A percentile compares a stretch with the other conserved stretches of the same genome.
phyloP scores from a whole-genome alignment of 2,888 invertebrate species.

The Argyresthia goedartella region DNA sequence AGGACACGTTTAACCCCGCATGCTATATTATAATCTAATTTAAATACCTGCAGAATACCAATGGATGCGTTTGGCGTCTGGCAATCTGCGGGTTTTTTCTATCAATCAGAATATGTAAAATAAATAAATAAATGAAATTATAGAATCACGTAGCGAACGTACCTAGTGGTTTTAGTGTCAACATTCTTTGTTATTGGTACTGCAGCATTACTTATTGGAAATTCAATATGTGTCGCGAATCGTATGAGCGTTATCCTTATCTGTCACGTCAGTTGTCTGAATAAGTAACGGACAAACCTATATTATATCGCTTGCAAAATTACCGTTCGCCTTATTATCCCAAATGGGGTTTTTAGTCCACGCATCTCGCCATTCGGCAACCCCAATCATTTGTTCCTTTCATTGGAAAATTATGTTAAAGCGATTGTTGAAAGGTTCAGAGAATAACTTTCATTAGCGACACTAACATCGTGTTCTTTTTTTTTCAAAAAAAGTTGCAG shows the following conservation, averaged over 20 bases:
- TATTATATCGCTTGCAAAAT: slow-evolving; percentile 36
- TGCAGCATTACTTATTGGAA: slow-evolving; percentile 24
- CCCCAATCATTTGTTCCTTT: not conserved
- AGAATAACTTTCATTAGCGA: not conserved
- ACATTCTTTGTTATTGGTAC: too few relatives aligned
- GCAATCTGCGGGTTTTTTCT: too few relatives aligned
- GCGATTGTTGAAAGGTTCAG: not conserved
- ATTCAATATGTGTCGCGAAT: slow-evolving; percentile 43
- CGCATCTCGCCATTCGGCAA: slow-evolving; percentile 16
- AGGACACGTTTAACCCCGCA: too few relatives aligned
- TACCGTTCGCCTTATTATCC: slow-evolving; percentile 54
- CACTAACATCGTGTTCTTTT: not conserved
- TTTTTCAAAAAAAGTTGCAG: not conserved
- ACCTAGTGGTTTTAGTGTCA: too few relatives aligned
- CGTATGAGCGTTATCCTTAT: slow-evolving; percentile 51
- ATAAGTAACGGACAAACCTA: slow-evolving; percentile 49
- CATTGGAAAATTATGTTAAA: not conserved
- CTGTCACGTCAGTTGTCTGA: slow-evolving; percentile 44
- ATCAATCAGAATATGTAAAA: too few relatives aligned
- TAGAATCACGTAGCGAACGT: too few relatives aligned
- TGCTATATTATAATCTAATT: too few relatives aligned
- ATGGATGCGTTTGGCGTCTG: too few relatives aligned
- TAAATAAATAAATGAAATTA: too few relatives aligned
- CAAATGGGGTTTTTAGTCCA: slow-evolving; percentile 49
- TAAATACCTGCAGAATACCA: too few relatives aligned